Base-by-base conservation (phyloP, 2,113 vertebrate species). In the Cervus canadensis region DNA sequence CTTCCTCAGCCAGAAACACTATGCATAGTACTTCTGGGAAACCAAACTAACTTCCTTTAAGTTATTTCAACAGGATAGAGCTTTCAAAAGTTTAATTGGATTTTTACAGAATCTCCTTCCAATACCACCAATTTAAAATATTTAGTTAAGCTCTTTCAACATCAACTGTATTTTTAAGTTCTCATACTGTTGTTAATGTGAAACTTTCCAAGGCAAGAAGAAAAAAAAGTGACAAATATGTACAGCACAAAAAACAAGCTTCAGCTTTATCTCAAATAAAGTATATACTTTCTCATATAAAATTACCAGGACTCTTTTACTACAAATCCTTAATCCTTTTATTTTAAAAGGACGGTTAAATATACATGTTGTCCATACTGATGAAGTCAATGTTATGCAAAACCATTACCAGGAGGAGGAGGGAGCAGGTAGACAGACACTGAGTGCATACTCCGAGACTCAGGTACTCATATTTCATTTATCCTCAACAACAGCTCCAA, bases 1-100 rank as follows among this genome's bases (percentile, higher is more conserved):
- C 98, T 99, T 99, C 99, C 97, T 76, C 96, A 98, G 99, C 99
- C 99, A 99, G 99, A 99, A 99, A 99, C 99, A 99, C 98, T 98
- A 99, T 98, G 98, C 98, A 98, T 98, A 98, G 98, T 98, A 98
- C 98, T 99, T 99, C 98, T 99, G 99, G 98, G 99, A 99, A 99
- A 99, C 98, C 99, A 98, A 99, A 98, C 97, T 98, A 98, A 98
- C 98, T 99, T 99, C 99, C 99, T 98, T 99, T 98, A 99, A 98
- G 99, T 98, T 99, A 98, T 98, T 99, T 99, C 98, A 99, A 99
- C 98, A 98, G 98, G 98, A 98, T 97, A 98, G 98, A 92, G 98
- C 98, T 98, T 99, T 99, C 98, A 96, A 98, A 99, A 98, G 97
- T 98, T 98, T 99, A 99, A 99, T 99, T 99, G 98, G 98, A 99